Conservation (phyloP, 2,113 vertebrate species). For the Chinchilla lanigera region DNA sequence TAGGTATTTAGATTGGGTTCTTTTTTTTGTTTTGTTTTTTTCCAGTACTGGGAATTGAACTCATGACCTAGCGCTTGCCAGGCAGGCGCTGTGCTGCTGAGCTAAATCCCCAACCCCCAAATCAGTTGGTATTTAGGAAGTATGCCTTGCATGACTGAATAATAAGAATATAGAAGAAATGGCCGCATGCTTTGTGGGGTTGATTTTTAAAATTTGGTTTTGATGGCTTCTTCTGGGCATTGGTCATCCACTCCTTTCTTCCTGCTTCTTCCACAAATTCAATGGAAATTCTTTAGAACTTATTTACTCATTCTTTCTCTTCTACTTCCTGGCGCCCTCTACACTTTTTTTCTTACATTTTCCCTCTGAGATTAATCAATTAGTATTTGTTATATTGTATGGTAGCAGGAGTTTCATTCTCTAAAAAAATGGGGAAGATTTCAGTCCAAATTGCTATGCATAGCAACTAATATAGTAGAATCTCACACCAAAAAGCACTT, state of each 20-base stretch:
- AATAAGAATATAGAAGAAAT: background rate
- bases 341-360: background rate
- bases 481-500: slow-evolving; percentile 32
- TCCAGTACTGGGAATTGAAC: too few species aligned
- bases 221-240: background rate
- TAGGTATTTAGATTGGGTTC: too few species aligned
- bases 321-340: background rate
- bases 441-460: background rate
- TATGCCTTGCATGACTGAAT: background rate
- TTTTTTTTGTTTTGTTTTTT: too few species aligned
- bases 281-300: background rate
- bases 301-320: background rate
- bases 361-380: slow-evolving; percentile 32
- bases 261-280: background rate
- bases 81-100: too few species aligned
- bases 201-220: background rate
- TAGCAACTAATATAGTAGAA: slow-evolving; percentile 13
- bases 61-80: too few species aligned
- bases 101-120: too few species aligned
- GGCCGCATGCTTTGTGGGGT: background rate
- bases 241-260: background rate
- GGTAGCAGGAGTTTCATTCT: slow-evolving; percentile 49
- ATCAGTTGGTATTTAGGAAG: background rate
- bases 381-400: slow-evolving; percentile 14
- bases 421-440: slow-evolving; percentile 39